These are phyloP conservation scores for Calliphora vomitoria DNA, from an alignment of 2,888 invertebrate genomes.

Conservation along the genomic window DNA sequence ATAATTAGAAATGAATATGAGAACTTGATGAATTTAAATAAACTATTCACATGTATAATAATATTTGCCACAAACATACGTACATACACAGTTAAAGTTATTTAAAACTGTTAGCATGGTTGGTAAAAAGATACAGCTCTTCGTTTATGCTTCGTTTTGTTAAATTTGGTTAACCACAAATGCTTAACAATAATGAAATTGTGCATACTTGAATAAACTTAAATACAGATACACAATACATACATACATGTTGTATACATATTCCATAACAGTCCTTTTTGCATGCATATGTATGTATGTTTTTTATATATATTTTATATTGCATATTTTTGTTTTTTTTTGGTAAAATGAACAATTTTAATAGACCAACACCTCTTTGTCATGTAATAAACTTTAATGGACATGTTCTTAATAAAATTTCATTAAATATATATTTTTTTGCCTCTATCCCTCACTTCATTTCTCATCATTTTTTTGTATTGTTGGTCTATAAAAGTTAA, in stretches of 20 bases:
- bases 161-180: conserved; percentile 65
- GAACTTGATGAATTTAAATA: conserved; percentile 24
- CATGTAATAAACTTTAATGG: conserved; percentile 82
- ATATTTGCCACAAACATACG: not conserved
- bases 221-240: conserved; percentile 22
- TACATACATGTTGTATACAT: not conserved
- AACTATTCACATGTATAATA: not conserved
- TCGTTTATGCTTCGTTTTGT: conserved; percentile 36
- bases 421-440: conserved; percentile 77
- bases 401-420: conserved; percentile 82
- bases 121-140: not conserved
- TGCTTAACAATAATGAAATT: conserved; percentile 60
- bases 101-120: conserved; percentile 16
- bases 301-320: conserved; percentile 52
- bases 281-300: no score
- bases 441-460: conserved; percentile 41
- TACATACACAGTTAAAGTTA: conserved; percentile 12
- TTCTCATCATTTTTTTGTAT: not conserved
- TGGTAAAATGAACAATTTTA: conserved; percentile 67
- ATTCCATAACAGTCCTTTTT: not conserved
- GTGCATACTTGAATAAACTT: conserved; percentile 51
- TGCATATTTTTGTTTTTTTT: conserved; percentile 53
- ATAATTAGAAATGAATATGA: not conserved
- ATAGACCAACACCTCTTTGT: conserved; percentile 76
- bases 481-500: conserved; percentile 16